These are phyloP conservation scores for Caenorhabditis panamensis DNA, from an alignment of 2,888 invertebrate species.

Conservation along the genomic window DNA sequence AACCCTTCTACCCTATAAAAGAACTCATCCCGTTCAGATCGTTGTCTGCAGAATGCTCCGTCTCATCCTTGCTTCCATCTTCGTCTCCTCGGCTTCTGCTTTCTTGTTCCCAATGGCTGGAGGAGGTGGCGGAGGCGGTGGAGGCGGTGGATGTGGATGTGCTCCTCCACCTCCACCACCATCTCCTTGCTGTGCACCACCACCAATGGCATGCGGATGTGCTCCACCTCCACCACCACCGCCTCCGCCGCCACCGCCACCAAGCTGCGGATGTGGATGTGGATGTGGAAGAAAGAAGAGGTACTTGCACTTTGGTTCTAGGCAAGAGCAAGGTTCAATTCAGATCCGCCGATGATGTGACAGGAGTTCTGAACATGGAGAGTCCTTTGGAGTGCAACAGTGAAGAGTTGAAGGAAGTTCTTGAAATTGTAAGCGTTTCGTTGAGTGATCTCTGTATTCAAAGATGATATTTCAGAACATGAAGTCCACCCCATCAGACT, in stretches of 20 bases:
- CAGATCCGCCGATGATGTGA: slow-evolving; percentile 31
- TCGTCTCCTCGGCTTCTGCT: slow-evolving; percentile 23
- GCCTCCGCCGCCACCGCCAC: slow-evolving; percentile 54
- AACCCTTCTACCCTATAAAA: neutral
- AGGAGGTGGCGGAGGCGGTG: slow-evolving; percentile 40
- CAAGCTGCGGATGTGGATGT: slow-evolving; percentile 45
- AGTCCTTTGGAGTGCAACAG: slow-evolving; percentile 43
- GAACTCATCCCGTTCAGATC: neutral
- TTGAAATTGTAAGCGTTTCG: slow-evolving; percentile 41
- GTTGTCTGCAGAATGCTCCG: slow-evolving; percentile 36
- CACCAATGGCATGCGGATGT: slow-evolving; percentile 39
- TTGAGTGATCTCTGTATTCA: neutral
- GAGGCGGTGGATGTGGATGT: slow-evolving; percentile 54
- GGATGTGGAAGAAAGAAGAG: slow-evolving; percentile 59
- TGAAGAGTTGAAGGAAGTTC: slow-evolving; percentile 29
- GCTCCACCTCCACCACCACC: slow-evolving; percentile 43
- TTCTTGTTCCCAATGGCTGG: slow-evolving; percentile 58
- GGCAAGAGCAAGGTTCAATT: neutral
- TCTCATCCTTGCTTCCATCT: slow-evolving; percentile 23
- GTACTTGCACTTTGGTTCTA: too few relatives aligned
- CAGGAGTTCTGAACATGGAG: slow-evolving; percentile 34
- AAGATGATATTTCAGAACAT: slow-evolving; percentile 37
- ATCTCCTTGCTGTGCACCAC: slow-evolving; percentile 36
- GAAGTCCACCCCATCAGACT: slow-evolving; percentile 44
- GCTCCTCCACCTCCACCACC: slow-evolving; percentile 47